phyloP scores from a whole-genome alignment of 37 sponge, comb jelly and placozoan species.

The Diacarnus erythraeanus region DNA sequence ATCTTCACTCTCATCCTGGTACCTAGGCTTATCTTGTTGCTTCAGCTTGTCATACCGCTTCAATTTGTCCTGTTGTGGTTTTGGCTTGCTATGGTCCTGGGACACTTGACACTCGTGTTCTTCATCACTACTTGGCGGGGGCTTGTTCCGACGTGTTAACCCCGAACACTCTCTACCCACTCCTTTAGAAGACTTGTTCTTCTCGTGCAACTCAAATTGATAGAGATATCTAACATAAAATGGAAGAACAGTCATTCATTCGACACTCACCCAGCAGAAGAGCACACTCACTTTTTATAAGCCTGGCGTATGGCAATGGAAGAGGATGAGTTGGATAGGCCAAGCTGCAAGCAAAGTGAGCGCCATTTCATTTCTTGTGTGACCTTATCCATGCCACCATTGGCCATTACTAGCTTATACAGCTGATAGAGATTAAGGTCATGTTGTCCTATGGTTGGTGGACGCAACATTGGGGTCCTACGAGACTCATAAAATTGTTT shows the following conservation, averaged over 20 bases:
- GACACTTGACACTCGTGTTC: not conserved
- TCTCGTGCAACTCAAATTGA: constrained; percentile 53
- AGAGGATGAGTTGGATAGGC: constrained; percentile 48
- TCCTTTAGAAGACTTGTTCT: constrained; percentile 4
- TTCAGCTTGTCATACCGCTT: not conserved
- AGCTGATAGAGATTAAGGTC: constrained; percentile 72
- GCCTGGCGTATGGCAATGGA: constrained; percentile 65
- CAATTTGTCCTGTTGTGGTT: not conserved
- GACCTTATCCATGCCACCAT: constrained; percentile 83
- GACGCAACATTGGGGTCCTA: constrained; percentile 62
- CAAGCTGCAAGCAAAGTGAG: constrained; percentile 68
- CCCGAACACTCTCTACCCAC: not conserved
- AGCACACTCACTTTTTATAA: constrained; percentile 62
- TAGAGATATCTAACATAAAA: constrained; percentile 48
- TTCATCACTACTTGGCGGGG: not conserved
- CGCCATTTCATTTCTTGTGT: constrained; percentile 86
- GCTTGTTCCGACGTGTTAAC: not conserved
- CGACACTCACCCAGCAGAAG: no score
- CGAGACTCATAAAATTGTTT: constrained; percentile 51
- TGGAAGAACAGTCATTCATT: not conserved
- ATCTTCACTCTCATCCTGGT: not conserved
- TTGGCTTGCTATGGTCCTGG: not conserved
- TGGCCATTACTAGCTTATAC: constrained; percentile 65
- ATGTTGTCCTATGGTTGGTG: constrained; percentile 65
- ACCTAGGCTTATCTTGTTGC: not conserved